Percentiles rank a stretch among this genome's conserved stretches.
phyloP scores from a whole-genome alignment of 2,113 vertebrate genomes.

The Danio rerio region DNA sequence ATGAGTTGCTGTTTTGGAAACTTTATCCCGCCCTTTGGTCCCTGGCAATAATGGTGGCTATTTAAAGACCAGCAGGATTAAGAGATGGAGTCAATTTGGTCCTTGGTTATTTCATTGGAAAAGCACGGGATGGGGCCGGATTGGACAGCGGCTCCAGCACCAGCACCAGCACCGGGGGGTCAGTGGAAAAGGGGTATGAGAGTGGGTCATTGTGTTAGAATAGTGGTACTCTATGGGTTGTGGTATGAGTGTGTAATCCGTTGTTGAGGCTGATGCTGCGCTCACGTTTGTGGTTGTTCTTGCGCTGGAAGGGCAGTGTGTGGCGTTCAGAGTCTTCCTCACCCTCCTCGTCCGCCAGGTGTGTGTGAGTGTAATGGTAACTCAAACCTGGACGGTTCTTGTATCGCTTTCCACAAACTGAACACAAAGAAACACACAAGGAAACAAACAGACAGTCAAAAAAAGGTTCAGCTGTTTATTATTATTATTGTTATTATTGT shows the following conservation, averaged over 20 bases:
- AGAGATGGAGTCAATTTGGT: background rate
- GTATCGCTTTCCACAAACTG: constrained; percentile 94
- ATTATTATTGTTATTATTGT: background rate
- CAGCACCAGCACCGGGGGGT: constrained; percentile 3
- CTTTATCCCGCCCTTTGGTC: constrained; percentile 16
- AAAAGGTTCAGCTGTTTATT: background rate
- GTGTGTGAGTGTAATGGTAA: constrained; percentile 95
- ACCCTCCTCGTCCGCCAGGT: constrained; percentile 92
- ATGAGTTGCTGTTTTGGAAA: constrained; percentile 17
- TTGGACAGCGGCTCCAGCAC: constrained; percentile 24
- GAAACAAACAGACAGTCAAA: constrained; percentile 26
- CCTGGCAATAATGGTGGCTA: constrained; percentile 1
- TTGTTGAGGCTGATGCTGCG: constrained; percentile 48
- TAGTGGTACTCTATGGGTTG: constrained; percentile 27
- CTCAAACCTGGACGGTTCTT: constrained; percentile 94
- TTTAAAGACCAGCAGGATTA: constrained; percentile 24
- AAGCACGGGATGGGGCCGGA: background rate
- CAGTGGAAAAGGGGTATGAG: constrained; percentile 36
- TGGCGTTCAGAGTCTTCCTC: constrained; percentile 90
- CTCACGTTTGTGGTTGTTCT: constrained; percentile 97
- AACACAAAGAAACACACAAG: constrained; percentile 53
- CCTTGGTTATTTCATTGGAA: constrained; percentile 18
- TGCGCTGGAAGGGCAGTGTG: constrained; percentile 90
- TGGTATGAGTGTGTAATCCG: constrained; percentile 49
- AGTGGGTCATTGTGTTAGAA: constrained; percentile 31